A percentile compares a stretch with the other conserved stretches of the same genome.
phyloP scores from a whole-genome alignment of 2,113 vertebrate species.

The Psilopsiagon aurifrons region DNA sequence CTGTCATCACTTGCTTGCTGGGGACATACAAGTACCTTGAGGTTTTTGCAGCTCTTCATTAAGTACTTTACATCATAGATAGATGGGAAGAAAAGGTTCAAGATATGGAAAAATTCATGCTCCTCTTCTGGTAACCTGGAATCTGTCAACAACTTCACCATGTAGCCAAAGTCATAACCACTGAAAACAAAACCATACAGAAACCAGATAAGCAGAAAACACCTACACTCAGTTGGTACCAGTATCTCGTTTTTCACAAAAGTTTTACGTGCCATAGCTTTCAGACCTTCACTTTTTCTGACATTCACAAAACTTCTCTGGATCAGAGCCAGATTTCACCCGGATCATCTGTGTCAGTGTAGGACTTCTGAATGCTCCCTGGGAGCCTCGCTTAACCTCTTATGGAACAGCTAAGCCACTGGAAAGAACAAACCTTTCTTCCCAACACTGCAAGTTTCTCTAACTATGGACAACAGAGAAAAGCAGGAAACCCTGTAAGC shows the following conservation, averaged over 20 bases:
- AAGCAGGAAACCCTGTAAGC: neutral
- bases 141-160: constrained; percentile 97
- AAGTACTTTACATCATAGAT: constrained; percentile 98
- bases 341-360: fast-evolving
- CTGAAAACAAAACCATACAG: constrained; percentile 68
- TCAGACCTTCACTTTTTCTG: neutral
- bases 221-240: fast-evolving
- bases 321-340: neutral
- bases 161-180: constrained; percentile 97
- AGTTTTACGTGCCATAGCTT: neutral
- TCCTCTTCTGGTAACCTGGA: constrained; percentile 94
- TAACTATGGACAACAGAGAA: neutral
- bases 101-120: constrained; percentile 96
- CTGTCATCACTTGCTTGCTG: neutral
- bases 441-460: neutral
- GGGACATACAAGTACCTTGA: constrained; percentile 84
- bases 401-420: neutral
- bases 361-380: neutral
- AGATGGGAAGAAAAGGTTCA: constrained; percentile 97
- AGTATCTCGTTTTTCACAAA: neutral
- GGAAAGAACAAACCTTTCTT: neutral
- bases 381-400: neutral
- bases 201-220: neutral
- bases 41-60: constrained; percentile 99
- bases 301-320: neutral